These are phyloP conservation scores for Oreochromis spilurus DNA, from an alignment of 2,113 vertebrate species.

Conservation along the genomic window DNA sequence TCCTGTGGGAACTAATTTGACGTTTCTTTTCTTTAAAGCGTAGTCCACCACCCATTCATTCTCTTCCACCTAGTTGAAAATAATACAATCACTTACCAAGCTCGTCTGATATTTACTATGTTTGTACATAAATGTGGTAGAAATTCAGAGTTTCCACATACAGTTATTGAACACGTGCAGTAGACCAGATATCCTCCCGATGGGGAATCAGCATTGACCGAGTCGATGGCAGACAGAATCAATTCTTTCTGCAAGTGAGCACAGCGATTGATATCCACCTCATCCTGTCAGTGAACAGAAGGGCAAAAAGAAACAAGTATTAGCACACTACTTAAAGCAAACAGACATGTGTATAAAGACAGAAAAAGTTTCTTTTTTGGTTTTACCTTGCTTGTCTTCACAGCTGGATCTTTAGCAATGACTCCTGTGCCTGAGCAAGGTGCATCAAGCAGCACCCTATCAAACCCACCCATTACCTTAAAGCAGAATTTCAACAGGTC, in stretches of 20 bases:
- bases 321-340: neutral
- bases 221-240: slow-evolving; percentile 91
- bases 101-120: neutral
- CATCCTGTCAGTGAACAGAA: slow-evolving; percentile 72
- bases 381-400: slow-evolving; percentile 94
- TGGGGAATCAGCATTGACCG: slow-evolving; percentile 82
- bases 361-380: neutral
- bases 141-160: slow-evolving; percentile 28
- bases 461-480: slow-evolving; percentile 93
- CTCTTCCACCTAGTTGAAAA: slow-evolving; percentile 84
- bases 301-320: neutral
- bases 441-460: slow-evolving; percentile 90
- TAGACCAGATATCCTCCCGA: slow-evolving; percentile 91
- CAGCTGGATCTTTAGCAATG: slow-evolving; percentile 93
- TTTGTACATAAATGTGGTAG: neutral
- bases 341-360: neutral
- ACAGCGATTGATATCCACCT: slow-evolving; percentile 83
- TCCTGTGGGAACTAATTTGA: slow-evolving; percentile 89
- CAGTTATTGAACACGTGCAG: slow-evolving; percentile 93
- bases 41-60: slow-evolving; percentile 99
- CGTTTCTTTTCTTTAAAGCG: slow-evolving; percentile 91
- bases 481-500: neutral
- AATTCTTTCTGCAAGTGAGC: slow-evolving; percentile 96
- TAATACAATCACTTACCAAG: neutral
- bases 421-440: slow-evolving; percentile 94